Evolutionary conservation across 2,888 invertebrate species (phyloP).

Genomic region (Resseliella maxima): DNA sequence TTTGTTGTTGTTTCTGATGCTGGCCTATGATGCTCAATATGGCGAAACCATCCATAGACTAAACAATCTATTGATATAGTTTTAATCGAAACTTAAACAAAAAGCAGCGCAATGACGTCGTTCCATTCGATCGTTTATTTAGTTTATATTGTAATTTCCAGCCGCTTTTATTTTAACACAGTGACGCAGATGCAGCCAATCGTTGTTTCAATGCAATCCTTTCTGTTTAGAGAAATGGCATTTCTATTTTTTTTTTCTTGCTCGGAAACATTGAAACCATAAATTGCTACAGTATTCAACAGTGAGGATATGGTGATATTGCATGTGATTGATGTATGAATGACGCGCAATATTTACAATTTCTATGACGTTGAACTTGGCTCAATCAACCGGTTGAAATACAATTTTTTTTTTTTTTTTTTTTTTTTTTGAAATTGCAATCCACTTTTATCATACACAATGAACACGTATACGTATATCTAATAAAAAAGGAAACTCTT

Average conservation of each 20-base stretch:
- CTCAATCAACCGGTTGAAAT: too few relatives aligned
- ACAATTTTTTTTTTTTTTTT: too few relatives aligned
- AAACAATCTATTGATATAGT: neutral
- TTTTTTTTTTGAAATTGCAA: too few relatives aligned
- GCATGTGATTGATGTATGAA: neutral
- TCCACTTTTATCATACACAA: too few relatives aligned
- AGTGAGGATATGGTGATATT: neutral
- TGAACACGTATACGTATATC: too few relatives aligned
- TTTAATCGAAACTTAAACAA: constrained; percentile 4
- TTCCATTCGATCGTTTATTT: neutral
- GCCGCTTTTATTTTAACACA: constrained; percentile 2
- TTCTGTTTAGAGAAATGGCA: neutral
- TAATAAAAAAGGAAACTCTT: too few relatives aligned
- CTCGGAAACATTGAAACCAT: too few relatives aligned
- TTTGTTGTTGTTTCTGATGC: neutral
- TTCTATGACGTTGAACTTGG: neutral
- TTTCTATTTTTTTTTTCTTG: too few relatives aligned
- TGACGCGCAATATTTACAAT: neutral
- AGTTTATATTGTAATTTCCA: neutral
- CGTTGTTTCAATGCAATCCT: neutral
- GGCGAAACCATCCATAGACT: neutral
- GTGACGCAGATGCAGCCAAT: constrained; percentile 15
- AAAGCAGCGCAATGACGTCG: neutral
- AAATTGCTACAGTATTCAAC: too few relatives aligned
- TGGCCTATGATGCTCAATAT: neutral